These are phyloP conservation scores for Calypte anna DNA, from an alignment of 2,113 vertebrate species.

Conservation along the genomic window DNA sequence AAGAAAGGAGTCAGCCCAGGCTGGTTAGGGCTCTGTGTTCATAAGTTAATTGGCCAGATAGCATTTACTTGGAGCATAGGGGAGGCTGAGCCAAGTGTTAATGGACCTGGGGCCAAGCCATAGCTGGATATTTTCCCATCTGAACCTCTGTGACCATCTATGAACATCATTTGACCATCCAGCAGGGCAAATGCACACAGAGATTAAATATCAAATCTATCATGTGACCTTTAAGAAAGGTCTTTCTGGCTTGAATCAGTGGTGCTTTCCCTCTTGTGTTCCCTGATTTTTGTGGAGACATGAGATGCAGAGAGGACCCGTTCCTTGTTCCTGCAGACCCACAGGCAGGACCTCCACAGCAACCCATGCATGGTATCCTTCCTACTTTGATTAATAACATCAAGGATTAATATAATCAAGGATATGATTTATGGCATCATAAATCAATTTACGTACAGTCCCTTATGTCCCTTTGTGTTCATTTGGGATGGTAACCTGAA, in stretches of 20 bases:
- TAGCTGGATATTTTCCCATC: neutral
- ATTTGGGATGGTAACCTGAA: neutral
- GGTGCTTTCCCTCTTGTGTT: neutral
- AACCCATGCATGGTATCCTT: neutral
- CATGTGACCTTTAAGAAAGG: neutral
- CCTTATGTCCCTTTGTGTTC: neutral
- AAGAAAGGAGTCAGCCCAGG: neutral
- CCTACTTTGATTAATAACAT: neutral
- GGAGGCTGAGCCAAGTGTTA: neutral
- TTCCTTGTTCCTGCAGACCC: neutral
- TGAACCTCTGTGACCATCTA: too few species aligned
- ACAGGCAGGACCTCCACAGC: neutral
- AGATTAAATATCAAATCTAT: neutral
- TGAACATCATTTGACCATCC: neutral
- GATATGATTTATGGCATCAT: too few species aligned
- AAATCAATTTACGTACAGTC: accelerated
- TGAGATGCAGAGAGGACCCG: neutral
- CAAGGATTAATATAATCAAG: accelerated
- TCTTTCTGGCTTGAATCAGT: neutral
- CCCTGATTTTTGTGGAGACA: neutral
- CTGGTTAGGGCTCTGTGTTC: neutral
- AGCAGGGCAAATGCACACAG: neutral
- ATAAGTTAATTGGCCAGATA: neutral
- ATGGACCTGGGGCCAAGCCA: neutral
- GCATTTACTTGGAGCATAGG: neutral